Evolutionary conservation across 1,140 invertebrate species (phyloP), one percentile per base, ranked within the genome.

Genomic region (Coelopa frigida): DNA sequence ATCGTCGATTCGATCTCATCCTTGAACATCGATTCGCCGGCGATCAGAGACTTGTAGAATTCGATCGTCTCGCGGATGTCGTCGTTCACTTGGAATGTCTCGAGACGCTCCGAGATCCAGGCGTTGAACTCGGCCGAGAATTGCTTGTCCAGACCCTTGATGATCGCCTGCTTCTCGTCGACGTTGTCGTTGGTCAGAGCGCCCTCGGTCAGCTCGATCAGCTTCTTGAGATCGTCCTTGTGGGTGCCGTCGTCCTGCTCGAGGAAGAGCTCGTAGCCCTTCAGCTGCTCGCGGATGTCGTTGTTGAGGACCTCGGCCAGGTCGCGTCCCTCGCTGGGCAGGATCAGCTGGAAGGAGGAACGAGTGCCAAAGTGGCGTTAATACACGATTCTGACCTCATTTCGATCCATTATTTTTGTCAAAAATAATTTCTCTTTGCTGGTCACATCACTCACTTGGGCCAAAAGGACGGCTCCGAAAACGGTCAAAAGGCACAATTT

Each of bases 271-370:
- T 56, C 45, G 21, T 51, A 58, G 8, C 45, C 40, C 14, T 51
- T 50, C 10, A 58, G 46, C n/a, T 58, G 53, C 8, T 43, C 53
- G 14, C 56, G 56, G 18, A 58, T 50, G 11, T 57, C 46, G 12
- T 36, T 45, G 11, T 58, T 49, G 29, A 58, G 23, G 11, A 32
- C 55, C 35, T 58, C 56, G 3, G 39, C 48, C 12, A 55, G 44
- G 43, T 39, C 45, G 23, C 44, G 47, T 7, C n/a, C n/a, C n/a
- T n/a, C n/a, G n/a, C n/a, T n/a, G n/a, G 56, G 48, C 8, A 42
- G 15, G 5, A 41, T 39, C 18, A 53, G 46, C 56, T 57, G 45
- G 11, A 57, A 50, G 24, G 12, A 5, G 26, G 38, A 14, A 37
- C 20, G 27, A 31, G 3, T n/a, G n/a, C 10, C 6, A 27, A 18